Percentiles rank a stretch among this genome's conserved stretches.
These are phyloP conservation scores for Falco punctatus DNA, from an alignment of 2,113 vertebrate genomes.

Conservation along the genomic window DNA sequence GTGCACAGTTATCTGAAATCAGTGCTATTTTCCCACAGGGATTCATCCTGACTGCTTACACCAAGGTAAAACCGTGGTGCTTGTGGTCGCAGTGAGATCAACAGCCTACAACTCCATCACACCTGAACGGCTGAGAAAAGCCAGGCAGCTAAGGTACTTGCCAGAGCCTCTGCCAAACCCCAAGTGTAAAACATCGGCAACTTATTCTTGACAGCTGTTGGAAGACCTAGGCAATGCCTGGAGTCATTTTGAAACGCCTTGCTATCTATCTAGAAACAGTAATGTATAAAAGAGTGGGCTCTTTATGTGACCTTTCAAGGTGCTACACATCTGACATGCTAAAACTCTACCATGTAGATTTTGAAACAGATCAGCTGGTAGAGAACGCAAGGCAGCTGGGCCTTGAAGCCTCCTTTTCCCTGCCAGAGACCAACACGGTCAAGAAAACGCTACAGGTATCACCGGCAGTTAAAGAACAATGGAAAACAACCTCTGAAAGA, in stretches of 20 bases:
- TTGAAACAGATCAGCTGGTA: not conserved
- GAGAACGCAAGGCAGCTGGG: not conserved
- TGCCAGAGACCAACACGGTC: not conserved
- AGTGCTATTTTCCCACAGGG: no score
- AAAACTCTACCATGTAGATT: not conserved
- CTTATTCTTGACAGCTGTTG: not conserved
- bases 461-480: not conserved
- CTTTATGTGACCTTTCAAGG: not conserved
- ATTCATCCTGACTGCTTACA: not conserved
- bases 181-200: not conserved
- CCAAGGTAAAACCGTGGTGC: not conserved
- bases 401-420: not conserved
- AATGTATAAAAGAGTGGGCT: not conserved
- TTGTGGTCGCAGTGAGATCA: not conserved
- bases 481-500: not conserved
- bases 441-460: not conserved
- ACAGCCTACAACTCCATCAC: not conserved
- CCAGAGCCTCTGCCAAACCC: not conserved
- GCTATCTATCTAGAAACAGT: not conserved
- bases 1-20: not conserved
- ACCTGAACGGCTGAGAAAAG: not conserved
- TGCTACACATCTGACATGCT: not conserved
- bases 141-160: not conserved
- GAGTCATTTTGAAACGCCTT: not conserved
- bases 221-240: not conserved